phyloP scores from a whole-genome alignment of 30 jellyfish, hydroid and myxozoan genomes.

The Aurelia aurita region DNA sequence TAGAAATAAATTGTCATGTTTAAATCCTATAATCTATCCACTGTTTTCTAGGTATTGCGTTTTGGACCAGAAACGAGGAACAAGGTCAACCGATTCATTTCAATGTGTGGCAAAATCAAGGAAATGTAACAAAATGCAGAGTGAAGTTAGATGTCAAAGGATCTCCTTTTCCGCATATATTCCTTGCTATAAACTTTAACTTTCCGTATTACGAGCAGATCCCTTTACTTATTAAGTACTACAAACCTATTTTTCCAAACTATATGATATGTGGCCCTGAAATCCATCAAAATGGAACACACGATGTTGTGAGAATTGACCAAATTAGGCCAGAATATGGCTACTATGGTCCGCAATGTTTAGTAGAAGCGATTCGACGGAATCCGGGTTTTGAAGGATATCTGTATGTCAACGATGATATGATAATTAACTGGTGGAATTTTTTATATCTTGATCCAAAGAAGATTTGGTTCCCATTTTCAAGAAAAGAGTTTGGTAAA shows the following conservation, averaged over 20 bases:
- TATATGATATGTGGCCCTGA: slow-evolving; percentile 62
- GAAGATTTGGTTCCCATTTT: slow-evolving; percentile 52
- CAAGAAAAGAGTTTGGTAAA: not conserved
- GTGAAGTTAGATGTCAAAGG: not conserved
- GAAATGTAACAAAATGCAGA: too few species aligned
- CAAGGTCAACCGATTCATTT: too few species aligned
- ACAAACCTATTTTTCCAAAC: slow-evolving; percentile 50
- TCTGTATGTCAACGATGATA: slow-evolving; percentile 70
- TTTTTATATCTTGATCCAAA: slow-evolving; percentile 14
- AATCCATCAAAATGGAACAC: not conserved
- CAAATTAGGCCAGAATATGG: slow-evolving; percentile 36
- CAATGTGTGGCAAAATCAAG: too few species aligned
- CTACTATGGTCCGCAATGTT: slow-evolving; percentile 59
- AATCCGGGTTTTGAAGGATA: slow-evolving; percentile 63
- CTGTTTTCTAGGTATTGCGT: too few species aligned
- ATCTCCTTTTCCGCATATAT: slow-evolving; percentile 3
- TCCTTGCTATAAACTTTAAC: slow-evolving; percentile 71
- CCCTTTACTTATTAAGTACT: slow-evolving; percentile 26
- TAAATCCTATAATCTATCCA: too few species aligned
- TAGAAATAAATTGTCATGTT: too few species aligned
- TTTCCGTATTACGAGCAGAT: slow-evolving; percentile 43
- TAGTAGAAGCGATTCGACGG: slow-evolving; percentile 60
- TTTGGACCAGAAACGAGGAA: too few species aligned
- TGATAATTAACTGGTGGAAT: slow-evolving; percentile 74
- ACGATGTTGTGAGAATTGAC: slow-evolving; percentile 3